Percentiles rank a stretch among this genome's conserved stretches.
Evolutionary conservation across 2,888 invertebrate species (phyloP).

Genomic region (Epirrhoe alternata): DNA sequence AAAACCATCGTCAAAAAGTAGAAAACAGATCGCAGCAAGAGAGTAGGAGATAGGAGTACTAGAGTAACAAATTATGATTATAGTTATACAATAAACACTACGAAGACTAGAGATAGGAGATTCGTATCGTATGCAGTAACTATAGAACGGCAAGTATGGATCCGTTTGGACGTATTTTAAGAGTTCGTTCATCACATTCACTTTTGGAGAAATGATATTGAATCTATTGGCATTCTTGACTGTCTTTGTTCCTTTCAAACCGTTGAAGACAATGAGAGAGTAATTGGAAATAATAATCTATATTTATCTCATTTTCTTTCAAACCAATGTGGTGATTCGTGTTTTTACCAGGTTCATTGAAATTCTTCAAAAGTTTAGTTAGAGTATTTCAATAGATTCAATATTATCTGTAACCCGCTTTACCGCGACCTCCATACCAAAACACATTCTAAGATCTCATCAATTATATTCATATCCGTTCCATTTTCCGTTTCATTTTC

Average conservation of each 20-base stretch:
- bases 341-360: too few relatives aligned
- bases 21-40: constrained; percentile 41
- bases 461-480: too few relatives aligned
- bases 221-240: constrained; percentile 15
- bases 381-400: constrained; percentile 15
- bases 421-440: background rate
- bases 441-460: background rate
- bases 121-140: constrained; percentile 43
- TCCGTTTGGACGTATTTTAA: constrained; percentile 47
- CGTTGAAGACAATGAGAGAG: too few relatives aligned
- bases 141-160: constrained; percentile 42
- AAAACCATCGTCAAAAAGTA: background rate
- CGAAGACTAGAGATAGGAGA: constrained; percentile 64
- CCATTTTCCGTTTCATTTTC: too few relatives aligned
- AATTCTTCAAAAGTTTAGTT: too few relatives aligned
- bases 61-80: constrained; percentile 60
- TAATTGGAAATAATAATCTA: too few relatives aligned
- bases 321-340: too few relatives aligned
- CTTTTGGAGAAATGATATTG: constrained; percentile 7
- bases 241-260: background rate
- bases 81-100: constrained; percentile 62
- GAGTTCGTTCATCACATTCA: constrained; percentile 34
- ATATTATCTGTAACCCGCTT: background rate
- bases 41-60: constrained; percentile 51
- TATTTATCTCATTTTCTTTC: too few relatives aligned